Conservation (phyloP, 2,797 vertebrate species). For the Kryptopterus vitreolus region DNA sequence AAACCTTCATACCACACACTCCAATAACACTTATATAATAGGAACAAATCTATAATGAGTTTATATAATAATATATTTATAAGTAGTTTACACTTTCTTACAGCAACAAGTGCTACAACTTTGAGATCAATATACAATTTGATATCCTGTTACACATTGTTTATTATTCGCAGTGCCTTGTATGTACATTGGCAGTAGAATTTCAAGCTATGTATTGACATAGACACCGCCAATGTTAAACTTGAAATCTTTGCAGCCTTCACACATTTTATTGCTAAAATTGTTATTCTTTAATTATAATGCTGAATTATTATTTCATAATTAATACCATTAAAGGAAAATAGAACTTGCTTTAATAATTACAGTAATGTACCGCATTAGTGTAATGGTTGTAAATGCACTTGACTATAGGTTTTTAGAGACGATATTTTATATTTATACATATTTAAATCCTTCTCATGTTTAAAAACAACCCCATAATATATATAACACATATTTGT, state of each 20-base stretch:
- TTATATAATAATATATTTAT: too few relatives aligned
- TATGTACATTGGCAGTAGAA: background rate
- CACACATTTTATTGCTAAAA: background rate
- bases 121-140: background rate
- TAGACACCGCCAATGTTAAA: background rate
- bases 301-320: background rate
- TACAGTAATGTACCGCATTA: background rate
- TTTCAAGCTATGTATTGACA: background rate
- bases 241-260: background rate
- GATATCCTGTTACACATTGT: background rate
- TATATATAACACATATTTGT: too few relatives aligned
- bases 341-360: background rate
- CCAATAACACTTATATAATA: too few relatives aligned
- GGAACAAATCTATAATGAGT: too few relatives aligned
- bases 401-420: constrained; percentile 1
- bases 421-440: too few relatives aligned
- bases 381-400: background rate
- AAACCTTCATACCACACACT: too few relatives aligned
- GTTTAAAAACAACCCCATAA: too few relatives aligned
- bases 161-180: background rate
- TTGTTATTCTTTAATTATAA: too few relatives aligned
- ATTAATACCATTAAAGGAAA: background rate
- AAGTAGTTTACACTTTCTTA: background rate
- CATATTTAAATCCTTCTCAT: too few relatives aligned
- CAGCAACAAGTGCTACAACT: background rate